These are phyloP conservation scores for Leucopsar rothschildi DNA, from an alignment of 2,113 vertebrate genomes.

Conservation along the genomic window DNA sequence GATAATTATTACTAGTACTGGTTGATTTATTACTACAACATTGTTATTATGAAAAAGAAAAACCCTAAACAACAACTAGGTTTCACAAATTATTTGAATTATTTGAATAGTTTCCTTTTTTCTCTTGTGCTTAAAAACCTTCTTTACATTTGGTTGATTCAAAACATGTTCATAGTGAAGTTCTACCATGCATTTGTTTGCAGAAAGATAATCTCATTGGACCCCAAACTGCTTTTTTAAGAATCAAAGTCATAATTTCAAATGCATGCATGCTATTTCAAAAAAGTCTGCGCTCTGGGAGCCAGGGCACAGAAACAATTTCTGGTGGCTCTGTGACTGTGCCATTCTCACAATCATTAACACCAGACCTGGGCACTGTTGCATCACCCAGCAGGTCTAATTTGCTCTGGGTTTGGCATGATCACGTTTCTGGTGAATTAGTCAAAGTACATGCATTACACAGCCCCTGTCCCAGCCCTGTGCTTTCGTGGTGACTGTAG, in stretches of 20 bases:
- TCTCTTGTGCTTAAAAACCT: neutral
- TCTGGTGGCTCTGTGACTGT: neutral
- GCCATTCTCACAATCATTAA: neutral
- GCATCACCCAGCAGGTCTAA: neutral
- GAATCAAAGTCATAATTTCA: neutral
- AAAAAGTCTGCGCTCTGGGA: neutral
- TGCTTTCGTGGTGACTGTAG: neutral
- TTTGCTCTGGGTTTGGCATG: neutral
- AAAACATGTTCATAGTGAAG: neutral
- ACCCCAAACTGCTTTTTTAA: neutral
- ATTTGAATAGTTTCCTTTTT: neutral
- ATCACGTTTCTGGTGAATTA: neutral
- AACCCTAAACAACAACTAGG: neutral
- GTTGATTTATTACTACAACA: neutral
- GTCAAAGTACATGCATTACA: neutral
- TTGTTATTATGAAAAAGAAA: neutral
- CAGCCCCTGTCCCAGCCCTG: neutral
- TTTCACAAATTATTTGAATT: neutral
- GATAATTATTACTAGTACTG: neutral
- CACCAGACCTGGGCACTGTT: neutral
- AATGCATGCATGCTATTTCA: fast-evolving
- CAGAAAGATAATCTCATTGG: neutral
- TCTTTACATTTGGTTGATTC: neutral
- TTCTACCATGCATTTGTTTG: neutral
- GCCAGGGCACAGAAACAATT: neutral